Percentiles rank a stretch among this genome's conserved stretches.
phyloP scores from a whole-genome alignment of 1,140 invertebrate species.

The Aricia agestis region DNA sequence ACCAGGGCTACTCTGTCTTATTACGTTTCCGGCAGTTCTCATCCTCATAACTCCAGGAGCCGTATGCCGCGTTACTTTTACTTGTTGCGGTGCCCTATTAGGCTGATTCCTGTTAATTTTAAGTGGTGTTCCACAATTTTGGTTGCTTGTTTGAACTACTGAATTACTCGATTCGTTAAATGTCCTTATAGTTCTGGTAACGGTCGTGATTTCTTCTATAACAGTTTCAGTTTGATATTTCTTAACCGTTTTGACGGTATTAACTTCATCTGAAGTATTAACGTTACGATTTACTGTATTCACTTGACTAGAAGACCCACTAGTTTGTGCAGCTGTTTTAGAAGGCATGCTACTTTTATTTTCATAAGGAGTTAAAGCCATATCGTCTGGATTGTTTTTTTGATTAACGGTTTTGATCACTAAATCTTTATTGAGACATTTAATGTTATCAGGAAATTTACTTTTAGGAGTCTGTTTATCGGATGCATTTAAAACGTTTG shows the following conservation, averaged over 20 bases:
- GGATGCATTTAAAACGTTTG: slow-evolving; percentile 29
- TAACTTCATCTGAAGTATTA: slow-evolving; percentile 40
- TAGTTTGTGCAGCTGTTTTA: slow-evolving; percentile 8
- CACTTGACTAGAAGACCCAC: slow-evolving; percentile 28
- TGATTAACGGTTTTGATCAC: slow-evolving; percentile 50
- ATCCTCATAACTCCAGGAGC: slow-evolving; percentile 41
- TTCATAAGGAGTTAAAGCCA: slow-evolving; percentile 18
- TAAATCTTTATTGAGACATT: slow-evolving; percentile 53
- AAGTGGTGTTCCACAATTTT: slow-evolving; percentile 31
- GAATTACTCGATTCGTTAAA: slow-evolving; percentile 59
- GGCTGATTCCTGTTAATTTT: slow-evolving; percentile 41
- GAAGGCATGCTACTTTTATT: slow-evolving; percentile 19
- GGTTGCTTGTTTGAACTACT: slow-evolving; percentile 40
- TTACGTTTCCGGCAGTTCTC: slow-evolving; percentile 33
- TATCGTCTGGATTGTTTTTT: slow-evolving; percentile 33
- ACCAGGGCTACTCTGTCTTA: slow-evolving; percentile 26
- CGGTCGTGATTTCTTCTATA: slow-evolving; percentile 67
- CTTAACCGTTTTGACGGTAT: slow-evolving; percentile 60
- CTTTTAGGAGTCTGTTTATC: slow-evolving; percentile 25
- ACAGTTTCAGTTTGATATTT: slow-evolving; percentile 62
- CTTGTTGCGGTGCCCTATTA: slow-evolving; percentile 42
- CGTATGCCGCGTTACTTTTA: slow-evolving; percentile 40
- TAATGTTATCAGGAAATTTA: slow-evolving; percentile 37
- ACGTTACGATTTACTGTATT: slow-evolving; percentile 38
- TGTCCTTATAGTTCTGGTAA: slow-evolving; percentile 66